A percentile compares a stretch with the other conserved stretches of the same genome.
These are phyloP conservation scores for Latrodectus elegans DNA, from an alignment of 2,888 invertebrate species.

Conservation along the genomic window DNA sequence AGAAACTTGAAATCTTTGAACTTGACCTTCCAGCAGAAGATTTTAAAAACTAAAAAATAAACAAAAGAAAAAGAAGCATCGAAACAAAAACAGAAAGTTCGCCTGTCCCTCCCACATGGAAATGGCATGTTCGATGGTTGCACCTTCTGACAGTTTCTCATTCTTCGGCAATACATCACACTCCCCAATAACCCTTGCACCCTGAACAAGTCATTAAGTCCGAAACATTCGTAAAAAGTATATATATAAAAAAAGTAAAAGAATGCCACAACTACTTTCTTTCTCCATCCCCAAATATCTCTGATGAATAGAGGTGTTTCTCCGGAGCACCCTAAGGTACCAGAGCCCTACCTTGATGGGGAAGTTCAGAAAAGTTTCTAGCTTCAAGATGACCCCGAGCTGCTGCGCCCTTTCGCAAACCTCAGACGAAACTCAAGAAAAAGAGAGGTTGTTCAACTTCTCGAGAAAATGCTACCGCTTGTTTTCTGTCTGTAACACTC, in stretches of 20 bases:
- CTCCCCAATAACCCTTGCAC: background rate
- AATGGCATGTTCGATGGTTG: background rate
- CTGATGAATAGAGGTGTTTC: background rate
- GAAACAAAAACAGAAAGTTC: background rate
- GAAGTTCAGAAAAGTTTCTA: slow-evolving; percentile 1
- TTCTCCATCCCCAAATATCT: background rate
- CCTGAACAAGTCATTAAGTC: background rate
- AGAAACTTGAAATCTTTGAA: too few species aligned
- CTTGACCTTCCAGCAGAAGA: too few species aligned
- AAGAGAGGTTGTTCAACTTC: slow-evolving; percentile 1
- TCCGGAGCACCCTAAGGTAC: background rate
- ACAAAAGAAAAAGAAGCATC: too few species aligned
- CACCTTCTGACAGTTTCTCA: background rate
- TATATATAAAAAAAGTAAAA: background rate
- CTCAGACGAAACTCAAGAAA: background rate
- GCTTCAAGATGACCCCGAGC: slow-evolving; percentile 1
- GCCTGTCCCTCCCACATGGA: background rate
- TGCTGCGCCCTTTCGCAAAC: background rate
- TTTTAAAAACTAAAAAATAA: too few species aligned
- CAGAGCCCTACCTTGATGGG: slow-evolving; percentile 5
- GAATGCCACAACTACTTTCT: background rate
- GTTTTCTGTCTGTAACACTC: background rate
- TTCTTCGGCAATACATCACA: background rate
- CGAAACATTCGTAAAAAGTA: background rate
- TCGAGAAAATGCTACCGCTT: background rate